Base-by-base conservation (phyloP, 2,888 invertebrate species). In the Dicycla oo region DNA sequence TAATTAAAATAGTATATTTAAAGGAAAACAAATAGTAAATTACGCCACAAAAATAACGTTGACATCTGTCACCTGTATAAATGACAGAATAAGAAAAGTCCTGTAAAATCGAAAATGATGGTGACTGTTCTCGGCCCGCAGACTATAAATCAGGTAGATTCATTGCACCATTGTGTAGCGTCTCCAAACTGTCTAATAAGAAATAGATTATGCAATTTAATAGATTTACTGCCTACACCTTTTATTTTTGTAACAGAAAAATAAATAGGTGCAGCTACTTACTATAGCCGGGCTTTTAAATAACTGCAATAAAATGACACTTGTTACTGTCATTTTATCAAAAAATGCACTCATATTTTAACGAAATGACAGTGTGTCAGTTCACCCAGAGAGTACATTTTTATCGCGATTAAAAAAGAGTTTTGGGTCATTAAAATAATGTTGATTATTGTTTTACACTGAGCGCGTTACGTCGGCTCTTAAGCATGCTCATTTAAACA, bases 161-260 rank as follows among this genome's bases (percentile, higher is more conserved):
- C 88, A 91, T 90, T 91, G 88, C 88, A 88, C 88, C 86, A 91
- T 92, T 90, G 89, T 90, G 85, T 82, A 81, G 85, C 82, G 81
- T 84, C 83, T 79, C 78, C 75, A 75, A 82, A 74, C 83, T 75
- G 77, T 83, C 88, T 91, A 86, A 83, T 85, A 87, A 90, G 90
- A 91, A 87, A 88, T 80, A 85, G 75, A 85, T 91, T 91, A 89
- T 86, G 88, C 88, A 91, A 91, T 82, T 75, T 75, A 77, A 78
- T 83, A 87, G 84, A 86, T 87, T 87, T 85, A 88, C 86, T 83
- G 69, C 75, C 75, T 80, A 75, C 68, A 51, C 49, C n/a, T 43
- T 73, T 54, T 85, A 85, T 85, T 83, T 84, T 76, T 72, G 76
- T 75, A 71, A 71, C 61, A 73, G 63, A 78, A 67, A 65, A 60